These are phyloP conservation scores for Ormyrus nitidulus DNA, from an alignment of 2,888 invertebrate species.

Conservation along the genomic window DNA sequence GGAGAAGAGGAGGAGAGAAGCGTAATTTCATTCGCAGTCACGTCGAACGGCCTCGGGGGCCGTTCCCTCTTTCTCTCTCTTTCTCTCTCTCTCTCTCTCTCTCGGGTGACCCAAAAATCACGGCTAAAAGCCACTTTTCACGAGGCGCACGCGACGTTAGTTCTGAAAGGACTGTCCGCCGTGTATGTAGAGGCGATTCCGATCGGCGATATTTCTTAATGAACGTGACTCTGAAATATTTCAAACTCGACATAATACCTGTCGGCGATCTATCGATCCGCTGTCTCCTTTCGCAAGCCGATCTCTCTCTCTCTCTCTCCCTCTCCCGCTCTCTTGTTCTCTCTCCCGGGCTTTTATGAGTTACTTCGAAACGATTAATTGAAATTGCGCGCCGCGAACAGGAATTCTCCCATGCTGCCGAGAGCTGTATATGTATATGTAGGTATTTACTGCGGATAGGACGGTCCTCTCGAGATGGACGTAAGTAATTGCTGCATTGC, in stretches of 20 bases:
- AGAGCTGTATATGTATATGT: slow-evolving; percentile 2
- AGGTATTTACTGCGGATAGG: neutral
- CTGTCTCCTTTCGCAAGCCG: neutral
- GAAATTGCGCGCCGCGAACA: slow-evolving; percentile 54
- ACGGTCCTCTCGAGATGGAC: too few species aligned
- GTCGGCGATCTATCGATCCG: slow-evolving; percentile 43
- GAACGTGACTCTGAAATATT: slow-evolving; percentile 56
- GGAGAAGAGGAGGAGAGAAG: slow-evolving; percentile 6
- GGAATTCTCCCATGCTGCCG: slow-evolving; percentile 7
- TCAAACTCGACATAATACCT: slow-evolving; percentile 49
- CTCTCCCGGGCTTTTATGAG: slow-evolving; percentile 22
- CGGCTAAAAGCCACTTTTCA: slow-evolving; percentile 48
- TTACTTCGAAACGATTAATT: slow-evolving; percentile 60
- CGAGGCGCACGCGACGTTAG: neutral
- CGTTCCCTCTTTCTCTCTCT: too few species aligned
- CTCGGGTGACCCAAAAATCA: slow-evolving; percentile 43
- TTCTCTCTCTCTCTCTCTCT: neutral
- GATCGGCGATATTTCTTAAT: slow-evolving; percentile 57
- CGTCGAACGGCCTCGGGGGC: neutral
- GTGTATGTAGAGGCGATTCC: slow-evolving; percentile 37
- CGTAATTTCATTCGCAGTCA: slow-evolving; percentile 42
- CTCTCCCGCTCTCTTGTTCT: neutral
- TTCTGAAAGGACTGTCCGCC: too few species aligned
- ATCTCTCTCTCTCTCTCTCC: slow-evolving; percentile 3
- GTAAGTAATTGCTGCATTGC: too few species aligned